These are phyloP conservation scores for Drosophila kepulauana DNA, from an alignment of 1,140 invertebrate genomes.

Conservation along the genomic window DNA sequence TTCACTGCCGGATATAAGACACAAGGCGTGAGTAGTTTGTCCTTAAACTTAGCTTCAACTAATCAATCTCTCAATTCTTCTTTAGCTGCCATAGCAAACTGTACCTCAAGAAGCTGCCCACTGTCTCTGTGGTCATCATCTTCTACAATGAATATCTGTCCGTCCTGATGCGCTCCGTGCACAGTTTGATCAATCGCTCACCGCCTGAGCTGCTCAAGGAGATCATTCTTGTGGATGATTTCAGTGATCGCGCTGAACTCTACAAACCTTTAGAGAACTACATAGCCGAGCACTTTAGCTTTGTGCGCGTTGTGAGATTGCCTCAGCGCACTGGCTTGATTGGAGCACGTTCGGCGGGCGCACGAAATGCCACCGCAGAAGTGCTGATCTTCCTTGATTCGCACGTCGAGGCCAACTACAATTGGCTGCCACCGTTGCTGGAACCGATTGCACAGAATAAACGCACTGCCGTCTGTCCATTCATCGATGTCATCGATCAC, in stretches of 20 bases:
- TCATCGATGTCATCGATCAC: constrained; percentile 97
- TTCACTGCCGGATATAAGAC: constrained; percentile 92
- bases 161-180: constrained; percentile 93
- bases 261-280: constrained; percentile 92
- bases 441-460: constrained; percentile 95
- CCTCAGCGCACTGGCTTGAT: constrained; percentile 93
- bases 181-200: constrained; percentile 93
- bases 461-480: constrained; percentile 96
- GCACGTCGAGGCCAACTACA: constrained; percentile 97
- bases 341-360: constrained; percentile 94
- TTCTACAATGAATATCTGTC: constrained; percentile 98
- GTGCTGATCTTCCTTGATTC: constrained; percentile 97
- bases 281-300: constrained; percentile 88
- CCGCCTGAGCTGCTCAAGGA: constrained; percentile 93
- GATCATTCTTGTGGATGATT: constrained; percentile 97
- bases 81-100: constrained; percentile 89
- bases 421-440: constrained; percentile 97
- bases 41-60: constrained; percentile 2
- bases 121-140: constrained; percentile 95
- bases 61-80: constrained; percentile 32
- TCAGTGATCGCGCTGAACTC: constrained; percentile 91
- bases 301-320: constrained; percentile 91
- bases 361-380: constrained; percentile 92
- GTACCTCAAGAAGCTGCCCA: constrained; percentile 92
- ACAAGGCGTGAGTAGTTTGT: constrained; percentile 88